These are phyloP conservation scores for Bubo scandiacus DNA, from an alignment of 2,113 vertebrate species.

Conservation along the genomic window DNA sequence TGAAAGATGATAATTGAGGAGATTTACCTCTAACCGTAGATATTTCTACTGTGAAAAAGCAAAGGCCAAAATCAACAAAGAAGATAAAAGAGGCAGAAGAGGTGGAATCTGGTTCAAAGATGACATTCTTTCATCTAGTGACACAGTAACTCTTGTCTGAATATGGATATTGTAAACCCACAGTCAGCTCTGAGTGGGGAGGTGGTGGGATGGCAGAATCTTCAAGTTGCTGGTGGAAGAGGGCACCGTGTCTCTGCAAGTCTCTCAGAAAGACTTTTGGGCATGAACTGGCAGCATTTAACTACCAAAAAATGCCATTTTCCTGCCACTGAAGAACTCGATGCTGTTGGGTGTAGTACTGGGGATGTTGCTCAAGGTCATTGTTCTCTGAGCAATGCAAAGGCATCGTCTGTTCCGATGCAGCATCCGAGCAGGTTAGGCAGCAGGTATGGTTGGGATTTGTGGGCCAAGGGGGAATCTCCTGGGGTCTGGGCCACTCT, in stretches of 20 bases:
- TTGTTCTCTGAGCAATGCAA: background rate
- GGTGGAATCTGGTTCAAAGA: background rate
- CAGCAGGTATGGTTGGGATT: background rate
- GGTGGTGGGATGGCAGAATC: background rate
- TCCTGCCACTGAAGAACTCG: background rate
- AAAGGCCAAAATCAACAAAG: background rate
- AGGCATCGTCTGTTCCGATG: rapidly evolving
- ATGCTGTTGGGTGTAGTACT: background rate
- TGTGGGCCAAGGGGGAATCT: background rate
- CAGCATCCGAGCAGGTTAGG: background rate
- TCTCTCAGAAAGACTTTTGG: background rate
- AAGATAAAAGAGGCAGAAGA: background rate
- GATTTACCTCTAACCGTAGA: background rate
- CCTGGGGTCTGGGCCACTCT: background rate
- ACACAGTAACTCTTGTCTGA: background rate
- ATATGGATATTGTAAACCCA: background rate
- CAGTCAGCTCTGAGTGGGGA: background rate
- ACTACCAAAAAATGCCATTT: background rate
- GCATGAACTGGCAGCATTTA: background rate
- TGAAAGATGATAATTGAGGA: background rate
- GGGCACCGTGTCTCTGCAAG: background rate
- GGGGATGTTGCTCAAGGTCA: background rate
- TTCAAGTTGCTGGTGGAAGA: background rate
- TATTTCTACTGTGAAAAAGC: background rate
- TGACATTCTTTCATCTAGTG: background rate